These are phyloP conservation scores for Formica exsecta DNA, from an alignment of 1,140 invertebrate genomes.

Conservation along the genomic window DNA sequence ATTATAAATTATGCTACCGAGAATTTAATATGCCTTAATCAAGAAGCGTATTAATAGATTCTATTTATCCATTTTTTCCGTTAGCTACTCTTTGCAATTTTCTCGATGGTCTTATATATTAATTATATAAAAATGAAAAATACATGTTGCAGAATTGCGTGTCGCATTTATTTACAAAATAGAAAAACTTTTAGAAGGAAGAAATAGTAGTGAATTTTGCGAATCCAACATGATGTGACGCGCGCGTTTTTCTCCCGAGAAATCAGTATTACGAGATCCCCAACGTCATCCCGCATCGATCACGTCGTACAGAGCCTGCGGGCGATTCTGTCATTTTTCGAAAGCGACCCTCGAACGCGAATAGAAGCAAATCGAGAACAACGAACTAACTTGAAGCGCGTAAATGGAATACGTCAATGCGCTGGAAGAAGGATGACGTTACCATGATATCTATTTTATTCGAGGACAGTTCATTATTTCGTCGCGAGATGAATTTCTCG, in stretches of 20 bases:
- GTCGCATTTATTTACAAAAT: background rate
- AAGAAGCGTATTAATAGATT: background rate
- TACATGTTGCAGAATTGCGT: background rate
- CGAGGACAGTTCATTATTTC: slow-evolving; percentile 62
- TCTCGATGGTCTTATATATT: background rate
- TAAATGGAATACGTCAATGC: slow-evolving; percentile 70
- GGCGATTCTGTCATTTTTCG: slow-evolving; percentile 46
- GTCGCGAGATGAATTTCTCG: slow-evolving; percentile 19
- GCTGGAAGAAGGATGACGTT: slow-evolving; percentile 68
- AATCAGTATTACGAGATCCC: slow-evolving; percentile 11
- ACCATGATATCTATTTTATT: slow-evolving; percentile 71
- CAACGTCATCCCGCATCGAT: slow-evolving; percentile 23
- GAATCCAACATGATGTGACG: background rate
- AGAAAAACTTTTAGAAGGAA: background rate
- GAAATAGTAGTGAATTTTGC: background rate
- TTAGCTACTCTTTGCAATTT: background rate
- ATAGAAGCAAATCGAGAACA: slow-evolving; percentile 36
- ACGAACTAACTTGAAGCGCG: slow-evolving; percentile 52
- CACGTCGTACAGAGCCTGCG: slow-evolving; percentile 35
- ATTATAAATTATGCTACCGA: background rate
- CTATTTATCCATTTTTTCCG: background rate
- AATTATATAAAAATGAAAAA: background rate
- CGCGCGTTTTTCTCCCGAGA: background rate
- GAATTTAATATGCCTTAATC: background rate
- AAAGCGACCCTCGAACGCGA: slow-evolving; percentile 23